A percentile compares a stretch with the other conserved stretches of the same genome.
phyloP scores from a whole-genome alignment of 2,888 invertebrate species.

The Pantelozetes paolii region DNA sequence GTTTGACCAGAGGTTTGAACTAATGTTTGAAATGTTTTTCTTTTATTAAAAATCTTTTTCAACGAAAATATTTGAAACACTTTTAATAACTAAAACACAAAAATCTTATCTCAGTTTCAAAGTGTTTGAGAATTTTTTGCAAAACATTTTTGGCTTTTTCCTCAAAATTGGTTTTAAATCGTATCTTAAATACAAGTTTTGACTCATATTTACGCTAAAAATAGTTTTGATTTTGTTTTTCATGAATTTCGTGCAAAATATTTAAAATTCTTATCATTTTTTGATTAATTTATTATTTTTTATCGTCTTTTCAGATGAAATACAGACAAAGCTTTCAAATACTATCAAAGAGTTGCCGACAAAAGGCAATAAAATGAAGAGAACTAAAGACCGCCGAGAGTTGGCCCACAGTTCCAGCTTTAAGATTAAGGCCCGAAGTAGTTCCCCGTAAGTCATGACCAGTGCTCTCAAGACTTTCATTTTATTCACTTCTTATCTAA shows the following conservation, averaged over 20 bases:
- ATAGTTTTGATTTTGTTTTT: neutral
- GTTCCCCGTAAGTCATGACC: slow-evolving; percentile 34
- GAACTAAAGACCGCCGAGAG: slow-evolving; percentile 42
- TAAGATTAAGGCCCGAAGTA: slow-evolving; percentile 28
- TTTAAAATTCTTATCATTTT: neutral
- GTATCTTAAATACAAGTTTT: neutral
- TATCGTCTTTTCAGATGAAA: neutral
- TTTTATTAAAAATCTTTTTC: neutral
- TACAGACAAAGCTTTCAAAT: neutral
- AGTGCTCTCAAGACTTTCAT: slow-evolving; percentile 8
- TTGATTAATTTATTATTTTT: neutral
- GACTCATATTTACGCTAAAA: neutral
- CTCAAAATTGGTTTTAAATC: neutral
- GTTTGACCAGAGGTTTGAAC: neutral
- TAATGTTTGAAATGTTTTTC: neutral
- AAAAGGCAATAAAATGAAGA: slow-evolving; percentile 44
- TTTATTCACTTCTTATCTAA: neutral
- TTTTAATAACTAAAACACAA: no score
- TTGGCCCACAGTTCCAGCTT: slow-evolving; percentile 32
- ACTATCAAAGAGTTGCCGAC: slow-evolving; percentile 45
- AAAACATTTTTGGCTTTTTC: neutral
- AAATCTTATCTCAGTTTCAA: no score
- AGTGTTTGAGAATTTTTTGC: neutral
- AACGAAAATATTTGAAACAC: no score
- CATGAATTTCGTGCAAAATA: neutral